phyloP scores from a whole-genome alignment of 2,113 vertebrate species.

The Poecilia latipinna region DNA sequence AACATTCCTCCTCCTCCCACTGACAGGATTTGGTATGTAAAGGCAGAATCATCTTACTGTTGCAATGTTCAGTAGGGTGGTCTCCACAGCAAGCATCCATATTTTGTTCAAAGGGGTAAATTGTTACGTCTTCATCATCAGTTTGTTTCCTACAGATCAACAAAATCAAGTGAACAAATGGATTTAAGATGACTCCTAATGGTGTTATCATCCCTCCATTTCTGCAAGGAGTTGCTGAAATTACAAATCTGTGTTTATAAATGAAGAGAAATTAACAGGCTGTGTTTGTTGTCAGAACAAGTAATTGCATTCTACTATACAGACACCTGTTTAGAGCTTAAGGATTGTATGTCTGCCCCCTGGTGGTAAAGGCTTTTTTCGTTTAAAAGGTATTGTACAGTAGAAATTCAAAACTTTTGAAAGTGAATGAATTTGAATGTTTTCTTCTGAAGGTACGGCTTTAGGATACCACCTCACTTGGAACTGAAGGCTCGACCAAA shows the following conservation, averaged over 20 bases:
- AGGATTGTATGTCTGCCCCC: slow-evolving; percentile 27
- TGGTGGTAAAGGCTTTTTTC: slow-evolving; percentile 18
- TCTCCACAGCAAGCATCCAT: neutral
- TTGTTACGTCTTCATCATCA: slow-evolving; percentile 2
- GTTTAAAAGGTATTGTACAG: no score
- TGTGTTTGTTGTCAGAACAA: neutral
- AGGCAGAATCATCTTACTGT: neutral
- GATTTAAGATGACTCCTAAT: slow-evolving; percentile 1
- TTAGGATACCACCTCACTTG: slow-evolving; percentile 91
- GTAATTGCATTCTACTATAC: accelerated
- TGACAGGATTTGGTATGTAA: slow-evolving; percentile 92
- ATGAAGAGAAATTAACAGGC: neutral
- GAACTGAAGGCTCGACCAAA: slow-evolving; percentile 97
- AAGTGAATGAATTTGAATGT: neutral
- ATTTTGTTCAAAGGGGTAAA: slow-evolving; percentile 1
- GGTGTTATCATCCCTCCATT: neutral
- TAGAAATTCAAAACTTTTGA: neutral
- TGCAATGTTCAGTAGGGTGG: neutral
- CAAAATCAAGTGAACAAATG: neutral
- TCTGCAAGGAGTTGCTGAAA: neutral
- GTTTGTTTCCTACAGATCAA: neutral
- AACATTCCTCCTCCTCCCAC: slow-evolving; percentile 97
- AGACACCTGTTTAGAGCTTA: neutral
- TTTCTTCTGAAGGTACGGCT: slow-evolving; percentile 88
- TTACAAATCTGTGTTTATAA: neutral